Evolutionary conservation across 1,140 invertebrate species (phyloP).

Genomic region (Aleiodes sp.): DNA sequence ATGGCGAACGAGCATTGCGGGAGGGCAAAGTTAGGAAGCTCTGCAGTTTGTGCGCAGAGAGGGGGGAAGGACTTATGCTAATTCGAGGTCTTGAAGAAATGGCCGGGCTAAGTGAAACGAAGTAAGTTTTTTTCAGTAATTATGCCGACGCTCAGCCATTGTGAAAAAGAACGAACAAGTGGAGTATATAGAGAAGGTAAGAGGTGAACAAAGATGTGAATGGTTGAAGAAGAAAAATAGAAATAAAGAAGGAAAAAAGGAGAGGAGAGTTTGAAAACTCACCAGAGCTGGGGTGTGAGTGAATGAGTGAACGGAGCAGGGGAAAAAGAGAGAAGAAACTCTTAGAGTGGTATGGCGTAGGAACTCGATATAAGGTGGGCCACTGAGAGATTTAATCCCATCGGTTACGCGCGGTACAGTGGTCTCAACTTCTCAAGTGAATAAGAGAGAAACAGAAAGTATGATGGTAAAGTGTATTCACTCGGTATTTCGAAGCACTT

Average conservation of each 20-base stretch:
- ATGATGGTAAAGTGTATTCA: background rate
- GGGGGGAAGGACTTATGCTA: conserved; percentile 20
- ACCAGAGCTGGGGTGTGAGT: conserved; percentile 18
- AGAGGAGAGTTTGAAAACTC: conserved; percentile 19
- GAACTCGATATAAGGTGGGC: conserved; percentile 29
- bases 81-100: conserved; percentile 22
- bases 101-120: conserved; percentile 23
- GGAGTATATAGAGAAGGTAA: conserved; percentile 17
- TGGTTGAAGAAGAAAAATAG: conserved; percentile 3
- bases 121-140: conserved; percentile 24
- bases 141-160: conserved; percentile 19
- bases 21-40: too few relatives aligned
- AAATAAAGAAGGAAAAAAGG: too few relatives aligned
- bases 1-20: too few relatives aligned
- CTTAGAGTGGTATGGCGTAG: background rate
- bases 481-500: background rate
- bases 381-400: conserved; percentile 35
- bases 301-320: conserved; percentile 40
- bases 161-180: conserved; percentile 18
- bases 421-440: conserved; percentile 26
- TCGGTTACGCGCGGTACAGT: conserved; percentile 31
- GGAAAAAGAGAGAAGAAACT: background rate
- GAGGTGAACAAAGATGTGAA: background rate
- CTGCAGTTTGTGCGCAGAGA: background rate
- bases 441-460: background rate